Conservation (phyloP, 2,888 invertebrate genomes). For the Drosophila peninsularis region DNA sequence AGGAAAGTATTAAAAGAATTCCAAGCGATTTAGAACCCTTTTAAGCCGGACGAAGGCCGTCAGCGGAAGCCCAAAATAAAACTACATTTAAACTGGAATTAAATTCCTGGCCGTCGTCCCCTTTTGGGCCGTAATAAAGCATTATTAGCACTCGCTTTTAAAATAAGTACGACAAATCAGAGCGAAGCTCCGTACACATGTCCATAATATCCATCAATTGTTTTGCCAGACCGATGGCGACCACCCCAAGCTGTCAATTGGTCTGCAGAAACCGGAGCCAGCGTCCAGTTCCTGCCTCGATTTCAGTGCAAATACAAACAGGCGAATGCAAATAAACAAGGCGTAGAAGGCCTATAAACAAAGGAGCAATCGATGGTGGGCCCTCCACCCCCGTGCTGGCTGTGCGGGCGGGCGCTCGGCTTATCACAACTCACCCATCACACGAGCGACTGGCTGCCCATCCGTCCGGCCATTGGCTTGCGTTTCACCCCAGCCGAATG, state of each 20-base stretch:
- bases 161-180: slow-evolving; percentile 46
- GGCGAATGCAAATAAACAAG: slow-evolving; percentile 78
- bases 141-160: slow-evolving; percentile 61
- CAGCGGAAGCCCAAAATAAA: slow-evolving; percentile 27
- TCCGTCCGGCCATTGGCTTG: slow-evolving; percentile 31
- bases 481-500: slow-evolving; percentile 44
- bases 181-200: slow-evolving; percentile 49
- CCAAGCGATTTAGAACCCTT: slow-evolving; percentile 30
- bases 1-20: slow-evolving; percentile 24
- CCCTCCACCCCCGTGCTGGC: slow-evolving; percentile 7
- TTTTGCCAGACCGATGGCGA: slow-evolving; percentile 29
- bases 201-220: slow-evolving; percentile 61
- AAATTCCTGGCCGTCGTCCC: slow-evolving; percentile 42
- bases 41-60: slow-evolving; percentile 8
- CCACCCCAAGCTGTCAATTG: slow-evolving; percentile 72
- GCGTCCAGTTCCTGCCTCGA: slow-evolving; percentile 63
- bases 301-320: slow-evolving; percentile 79
- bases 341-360: slow-evolving; percentile 73
- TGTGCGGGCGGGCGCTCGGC: slow-evolving; percentile 52
- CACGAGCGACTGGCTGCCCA: slow-evolving; percentile 31
- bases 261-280: slow-evolving; percentile 54
- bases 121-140: slow-evolving; percentile 40
- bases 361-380: slow-evolving; percentile 64
- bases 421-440: slow-evolving; percentile 81
- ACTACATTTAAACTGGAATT: slow-evolving; percentile 50